phyloP scores from a whole-genome alignment of 2,113 vertebrate genomes.

The Serilophus lunatus region DNA sequence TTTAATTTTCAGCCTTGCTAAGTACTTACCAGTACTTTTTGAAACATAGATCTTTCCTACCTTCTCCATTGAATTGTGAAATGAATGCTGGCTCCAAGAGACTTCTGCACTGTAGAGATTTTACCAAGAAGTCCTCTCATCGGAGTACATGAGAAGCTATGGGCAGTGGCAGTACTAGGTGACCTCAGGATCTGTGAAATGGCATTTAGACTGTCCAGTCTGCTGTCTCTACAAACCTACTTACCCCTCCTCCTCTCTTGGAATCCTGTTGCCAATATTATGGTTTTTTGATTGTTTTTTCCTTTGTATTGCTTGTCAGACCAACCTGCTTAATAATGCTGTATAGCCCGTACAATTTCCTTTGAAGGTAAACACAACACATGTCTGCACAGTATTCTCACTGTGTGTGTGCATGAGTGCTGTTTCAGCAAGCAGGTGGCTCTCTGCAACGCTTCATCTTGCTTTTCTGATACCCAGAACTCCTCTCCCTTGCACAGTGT shows the following conservation, averaged over 20 bases:
- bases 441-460: neutral
- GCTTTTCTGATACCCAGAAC: neutral
- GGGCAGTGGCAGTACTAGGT: neutral
- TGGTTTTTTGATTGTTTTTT: neutral
- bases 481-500: neutral
- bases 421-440: neutral
- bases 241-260: neutral
- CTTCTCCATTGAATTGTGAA: neutral
- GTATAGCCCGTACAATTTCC: neutral
- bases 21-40: neutral
- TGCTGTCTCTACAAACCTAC: neutral
- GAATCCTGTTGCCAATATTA: neutral
- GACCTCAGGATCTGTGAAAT: neutral
- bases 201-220: neutral
- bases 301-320: neutral
- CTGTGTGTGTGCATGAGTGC: neutral
- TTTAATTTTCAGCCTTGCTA: neutral
- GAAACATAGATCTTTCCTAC: neutral
- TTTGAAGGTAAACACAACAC: neutral
- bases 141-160: neutral
- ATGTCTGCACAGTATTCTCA: rapidly evolving
- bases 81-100: neutral
- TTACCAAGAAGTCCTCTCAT: neutral
- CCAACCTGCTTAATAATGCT: neutral
- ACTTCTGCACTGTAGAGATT: neutral